Evolutionary conservation across 2,797 vertebrate species (phyloP).

Genomic region (Pygocentrus nattereri): DNA sequence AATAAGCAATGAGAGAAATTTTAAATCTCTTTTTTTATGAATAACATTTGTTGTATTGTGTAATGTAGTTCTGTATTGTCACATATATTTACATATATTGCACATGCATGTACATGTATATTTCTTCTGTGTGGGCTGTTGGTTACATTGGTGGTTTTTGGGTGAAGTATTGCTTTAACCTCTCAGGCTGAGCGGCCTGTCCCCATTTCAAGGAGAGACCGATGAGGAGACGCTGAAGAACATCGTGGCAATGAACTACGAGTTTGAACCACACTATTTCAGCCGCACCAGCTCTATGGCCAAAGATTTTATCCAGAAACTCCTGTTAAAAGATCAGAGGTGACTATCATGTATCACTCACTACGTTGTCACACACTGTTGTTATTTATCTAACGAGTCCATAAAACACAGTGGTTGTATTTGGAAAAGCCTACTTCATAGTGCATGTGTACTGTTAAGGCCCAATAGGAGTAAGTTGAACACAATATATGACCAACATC

Average conservation of each 20-base stretch:
- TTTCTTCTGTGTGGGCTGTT: background rate
- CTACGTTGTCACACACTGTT: background rate
- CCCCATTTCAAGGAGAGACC: constrained; percentile 85
- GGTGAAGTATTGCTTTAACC: constrained; percentile 11
- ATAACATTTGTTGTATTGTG: too few relatives aligned
- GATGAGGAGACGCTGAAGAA: constrained; percentile 82
- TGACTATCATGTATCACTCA: constrained; percentile 52
- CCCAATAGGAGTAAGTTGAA: too few relatives aligned
- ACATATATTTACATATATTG: too few relatives aligned
- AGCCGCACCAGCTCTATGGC: constrained; percentile 78
- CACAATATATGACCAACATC: too few relatives aligned
- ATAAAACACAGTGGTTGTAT: background rate
- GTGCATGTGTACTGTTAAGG: too few relatives aligned
- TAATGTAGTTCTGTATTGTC: too few relatives aligned
- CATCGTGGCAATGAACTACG: constrained; percentile 73
- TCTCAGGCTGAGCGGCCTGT: constrained; percentile 82
- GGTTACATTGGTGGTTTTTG: background rate
- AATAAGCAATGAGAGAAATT: too few relatives aligned
- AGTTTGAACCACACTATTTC: constrained; percentile 77
- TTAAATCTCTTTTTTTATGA: too few relatives aligned
- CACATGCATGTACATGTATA: background rate
- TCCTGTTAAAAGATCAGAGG: constrained; percentile 77
- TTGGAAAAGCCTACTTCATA: background rate
- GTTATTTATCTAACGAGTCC: background rate
- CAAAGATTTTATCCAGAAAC: constrained; percentile 84